A percentile compares a stretch with the other conserved stretches of the same genome.
Conservation (phyloP, 1,140 invertebrate genomes). For the Asobara japonica region DNA sequence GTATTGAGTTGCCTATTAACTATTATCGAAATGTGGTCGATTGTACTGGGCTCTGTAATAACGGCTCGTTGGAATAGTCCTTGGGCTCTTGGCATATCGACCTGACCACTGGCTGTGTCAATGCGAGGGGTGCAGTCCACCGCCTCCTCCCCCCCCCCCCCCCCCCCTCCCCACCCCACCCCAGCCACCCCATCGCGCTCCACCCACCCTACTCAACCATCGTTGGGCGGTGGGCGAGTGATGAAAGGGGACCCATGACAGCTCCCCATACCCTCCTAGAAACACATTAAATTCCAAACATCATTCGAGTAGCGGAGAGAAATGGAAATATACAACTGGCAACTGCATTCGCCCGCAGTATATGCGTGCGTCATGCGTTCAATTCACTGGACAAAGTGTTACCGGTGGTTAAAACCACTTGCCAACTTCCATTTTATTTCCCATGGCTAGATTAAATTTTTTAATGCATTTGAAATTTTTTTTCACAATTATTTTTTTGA, state of each 20-base stretch:
- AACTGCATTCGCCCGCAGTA: neutral
- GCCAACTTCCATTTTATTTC: neutral
- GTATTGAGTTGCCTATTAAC: neutral
- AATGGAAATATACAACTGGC: neutral
- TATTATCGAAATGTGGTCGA: constrained; percentile 8
- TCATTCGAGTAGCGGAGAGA: neutral
- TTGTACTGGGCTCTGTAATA: constrained; percentile 26
- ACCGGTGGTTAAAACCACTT: neutral
- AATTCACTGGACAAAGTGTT: constrained; percentile 13
- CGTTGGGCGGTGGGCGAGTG: neutral
- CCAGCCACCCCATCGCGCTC: neutral
- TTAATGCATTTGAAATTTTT: too few species aligned
- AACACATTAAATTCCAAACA: constrained; percentile 28
- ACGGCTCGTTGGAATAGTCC: constrained; percentile 30
- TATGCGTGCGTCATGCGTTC: constrained; percentile 9
- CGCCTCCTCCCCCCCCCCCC: too few species aligned
- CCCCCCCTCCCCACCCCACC: too few species aligned
- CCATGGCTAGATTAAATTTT: too few species aligned
- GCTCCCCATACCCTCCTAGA: constrained; percentile 16
- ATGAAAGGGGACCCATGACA: constrained; percentile 1
- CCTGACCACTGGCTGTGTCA: constrained; percentile 43
- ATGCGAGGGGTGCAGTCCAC: constrained; percentile 48
- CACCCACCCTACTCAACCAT: neutral
- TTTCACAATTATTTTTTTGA: too few species aligned
- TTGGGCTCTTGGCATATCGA: constrained; percentile 52